These are phyloP conservation scores for Thalassaphorura encarpata DNA, from an alignment of 1,140 invertebrate species.

Conservation along the genomic window DNA sequence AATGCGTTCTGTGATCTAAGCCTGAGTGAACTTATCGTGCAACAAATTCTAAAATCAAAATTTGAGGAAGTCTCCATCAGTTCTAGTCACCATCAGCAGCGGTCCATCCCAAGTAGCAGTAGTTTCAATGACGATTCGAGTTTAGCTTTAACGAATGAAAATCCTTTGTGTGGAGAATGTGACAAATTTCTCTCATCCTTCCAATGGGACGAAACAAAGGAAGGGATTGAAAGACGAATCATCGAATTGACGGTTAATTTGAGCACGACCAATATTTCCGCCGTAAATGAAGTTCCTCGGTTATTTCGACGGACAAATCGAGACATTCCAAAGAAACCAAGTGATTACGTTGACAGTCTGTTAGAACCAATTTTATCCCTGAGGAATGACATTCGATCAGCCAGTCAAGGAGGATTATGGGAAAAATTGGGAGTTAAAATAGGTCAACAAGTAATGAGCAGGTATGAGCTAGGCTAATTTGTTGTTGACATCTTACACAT, in stretches of 20 bases:
- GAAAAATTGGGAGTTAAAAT: constrained; percentile 19
- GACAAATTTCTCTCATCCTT: constrained; percentile 18
- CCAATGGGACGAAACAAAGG: constrained; percentile 15
- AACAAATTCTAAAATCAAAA: constrained; percentile 25
- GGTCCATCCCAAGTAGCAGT: constrained; percentile 1
- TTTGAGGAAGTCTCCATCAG: constrained; percentile 1
- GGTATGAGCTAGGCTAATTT: constrained; percentile 11
- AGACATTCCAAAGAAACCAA: constrained; percentile 65
- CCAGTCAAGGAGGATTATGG: constrained; percentile 34
- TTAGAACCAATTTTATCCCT: constrained; percentile 45
- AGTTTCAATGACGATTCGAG: background rate
- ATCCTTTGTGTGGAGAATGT: too few relatives aligned
- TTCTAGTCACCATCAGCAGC: background rate
- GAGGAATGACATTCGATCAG: constrained; percentile 33
- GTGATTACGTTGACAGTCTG: constrained; percentile 62
- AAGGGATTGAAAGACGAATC: constrained; percentile 19
- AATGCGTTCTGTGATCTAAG: constrained; percentile 28
- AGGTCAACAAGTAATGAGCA: constrained; percentile 11
- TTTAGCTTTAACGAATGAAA: too few relatives aligned
- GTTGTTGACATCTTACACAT: background rate
- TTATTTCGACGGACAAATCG: constrained; percentile 86
- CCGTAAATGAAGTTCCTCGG: constrained; percentile 80
- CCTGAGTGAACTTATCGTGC: constrained; percentile 27
- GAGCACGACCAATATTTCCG: constrained; percentile 37
- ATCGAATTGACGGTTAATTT: constrained; percentile 26